Evolutionary conservation across 2,888 invertebrate genomes (phyloP), one percentile per base, ranked within the genome.

Genomic region (Caenorhabditis japonica): DNA sequence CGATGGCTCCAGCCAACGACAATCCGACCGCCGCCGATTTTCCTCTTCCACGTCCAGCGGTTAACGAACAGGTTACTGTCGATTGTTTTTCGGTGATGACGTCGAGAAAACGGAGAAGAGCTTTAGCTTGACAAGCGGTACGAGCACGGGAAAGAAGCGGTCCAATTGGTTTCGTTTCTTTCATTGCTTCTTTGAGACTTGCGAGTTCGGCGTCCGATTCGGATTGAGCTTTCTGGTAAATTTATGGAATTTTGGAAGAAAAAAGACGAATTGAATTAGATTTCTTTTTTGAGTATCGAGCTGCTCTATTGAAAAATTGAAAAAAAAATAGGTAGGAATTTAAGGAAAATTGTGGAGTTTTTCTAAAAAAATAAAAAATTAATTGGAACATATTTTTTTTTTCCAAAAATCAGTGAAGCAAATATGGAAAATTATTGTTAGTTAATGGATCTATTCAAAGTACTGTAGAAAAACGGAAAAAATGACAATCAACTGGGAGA

Each of bases 21-120:
- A 99, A 90, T 0, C 86, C 97, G 43, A 99, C 90, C 3, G 97
- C 94, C 0, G 99, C 99, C 0, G 97, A 99, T 90, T 99, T 99
- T 79, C 99, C 99, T 61, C 99, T 91, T 36, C 99, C 87, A 90
- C 99, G 91, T 4, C 95, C 93, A 17, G 99, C 97, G 0, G 97
- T 99, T 71, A 99, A 90, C 1, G 94, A 94, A 60, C 97, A 94
- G 0, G 97, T 97, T 0, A 94, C 93, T 76, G 93, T 92, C 74
- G 92, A 88, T 4, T 92, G 91, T 89, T 95, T 97, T 83, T 99
- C 97, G 5, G 96, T 94, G 49, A 99, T 92, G 0, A 94, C 94
- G 87, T 97, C 95, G 75, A 97, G 93, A 85, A 99, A 94, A 94
- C 83, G 94, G 93, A 0, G 93, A 5, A 82, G 66, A 13, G 77